Conservation (phyloP, 2,113 vertebrate species). For the Antechinus stuartii region DNA sequence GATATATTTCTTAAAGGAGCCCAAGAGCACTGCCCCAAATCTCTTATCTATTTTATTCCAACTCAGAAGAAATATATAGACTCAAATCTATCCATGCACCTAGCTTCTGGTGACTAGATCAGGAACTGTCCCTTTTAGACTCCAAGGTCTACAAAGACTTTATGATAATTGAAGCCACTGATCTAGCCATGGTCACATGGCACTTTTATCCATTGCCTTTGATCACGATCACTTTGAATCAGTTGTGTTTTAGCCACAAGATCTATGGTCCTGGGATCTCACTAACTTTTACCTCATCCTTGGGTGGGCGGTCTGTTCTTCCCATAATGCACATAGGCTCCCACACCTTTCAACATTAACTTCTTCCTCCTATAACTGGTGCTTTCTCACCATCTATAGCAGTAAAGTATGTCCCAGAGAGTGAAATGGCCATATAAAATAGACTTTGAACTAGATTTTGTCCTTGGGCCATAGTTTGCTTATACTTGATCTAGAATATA, state of each 20-base stretch:
- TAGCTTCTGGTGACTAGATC: slow-evolving; percentile 93
- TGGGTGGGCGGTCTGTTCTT: slow-evolving; percentile 83
- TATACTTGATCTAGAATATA: not conserved
- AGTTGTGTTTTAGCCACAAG: slow-evolving; percentile 91
- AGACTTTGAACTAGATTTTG: not conserved
- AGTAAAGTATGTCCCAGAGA: slow-evolving; percentile 11
- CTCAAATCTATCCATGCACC: slow-evolving; percentile 93
- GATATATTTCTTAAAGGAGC: slow-evolving; percentile 75
- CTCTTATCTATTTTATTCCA: slow-evolving; percentile 82
- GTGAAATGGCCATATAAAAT: not conserved
- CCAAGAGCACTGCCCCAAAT: slow-evolving; percentile 82
- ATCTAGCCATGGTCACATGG: slow-evolving; percentile 71
- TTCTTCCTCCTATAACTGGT: slow-evolving; percentile 88
- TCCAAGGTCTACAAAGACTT: slow-evolving; percentile 90
- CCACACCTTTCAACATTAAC: slow-evolving; percentile 85
- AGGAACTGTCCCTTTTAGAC: slow-evolving; percentile 76
- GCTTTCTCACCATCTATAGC: not conserved
- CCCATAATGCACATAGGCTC: slow-evolving; percentile 87
- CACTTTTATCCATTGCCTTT: slow-evolving; percentile 82
- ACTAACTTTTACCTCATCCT: slow-evolving; percentile 75
- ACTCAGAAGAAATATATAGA: slow-evolving; percentile 89
- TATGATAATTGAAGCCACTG: slow-evolving; percentile 84
- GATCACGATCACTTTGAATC: slow-evolving; percentile 88
- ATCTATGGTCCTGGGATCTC: slow-evolving; percentile 82
- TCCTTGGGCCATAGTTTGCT: not conserved